Percentiles rank a stretch among this genome's conserved stretches.
Evolutionary conservation across 2,888 invertebrate species (phyloP).

Genomic region (Pachydiplax longipennis): DNA sequence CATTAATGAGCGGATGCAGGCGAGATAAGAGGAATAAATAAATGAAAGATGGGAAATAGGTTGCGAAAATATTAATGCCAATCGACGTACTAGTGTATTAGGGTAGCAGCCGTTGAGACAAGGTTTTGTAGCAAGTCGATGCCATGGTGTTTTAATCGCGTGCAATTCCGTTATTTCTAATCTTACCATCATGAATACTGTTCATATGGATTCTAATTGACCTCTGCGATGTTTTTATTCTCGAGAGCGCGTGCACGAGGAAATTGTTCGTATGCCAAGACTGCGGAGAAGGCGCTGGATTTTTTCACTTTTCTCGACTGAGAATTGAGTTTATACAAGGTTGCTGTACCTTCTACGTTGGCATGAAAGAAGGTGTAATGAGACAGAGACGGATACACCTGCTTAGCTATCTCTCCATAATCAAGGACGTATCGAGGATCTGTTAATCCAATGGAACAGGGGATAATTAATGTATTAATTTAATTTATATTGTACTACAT

Average conservation of each 20-base stretch:
- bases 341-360: not conserved
- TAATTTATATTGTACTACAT: too few species aligned
- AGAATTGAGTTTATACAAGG: not conserved
- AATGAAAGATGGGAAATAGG: not conserved
- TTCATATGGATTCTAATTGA: not conserved
- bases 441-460: too few species aligned
- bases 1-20: not conserved
- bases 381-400: too few species aligned
- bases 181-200: not conserved
- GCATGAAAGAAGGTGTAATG: too few species aligned
- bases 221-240: not conserved
- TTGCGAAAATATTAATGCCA: not conserved
- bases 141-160: not conserved
- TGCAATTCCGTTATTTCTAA: not conserved
- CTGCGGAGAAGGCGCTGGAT: not conserved
- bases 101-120: not conserved
- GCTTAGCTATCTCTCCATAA: too few species aligned
- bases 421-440: too few species aligned
- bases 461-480: too few species aligned
- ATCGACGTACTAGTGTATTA: not conserved
- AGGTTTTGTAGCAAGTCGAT: not conserved
- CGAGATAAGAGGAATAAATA: not conserved
- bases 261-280: not conserved
- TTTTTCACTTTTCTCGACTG: not conserved
- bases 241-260: not conserved